Conservation (phyloP, 2,888 invertebrate genomes). For the Cantharis rufa region DNA sequence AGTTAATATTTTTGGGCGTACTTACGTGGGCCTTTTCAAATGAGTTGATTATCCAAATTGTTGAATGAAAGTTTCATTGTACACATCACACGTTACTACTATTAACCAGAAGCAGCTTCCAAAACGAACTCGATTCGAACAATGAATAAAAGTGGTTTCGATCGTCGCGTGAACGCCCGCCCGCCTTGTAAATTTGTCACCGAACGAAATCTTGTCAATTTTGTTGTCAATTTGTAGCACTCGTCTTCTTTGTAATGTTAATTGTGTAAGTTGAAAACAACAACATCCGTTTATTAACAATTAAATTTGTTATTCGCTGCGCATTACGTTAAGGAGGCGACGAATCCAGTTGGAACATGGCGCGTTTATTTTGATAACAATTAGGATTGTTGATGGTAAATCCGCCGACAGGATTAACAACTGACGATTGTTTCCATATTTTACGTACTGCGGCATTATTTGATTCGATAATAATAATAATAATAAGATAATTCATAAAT, state of each 20-base stretch:
- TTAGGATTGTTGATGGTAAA: neutral
- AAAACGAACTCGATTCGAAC: neutral
- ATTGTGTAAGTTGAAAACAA: neutral
- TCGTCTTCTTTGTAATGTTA: neutral
- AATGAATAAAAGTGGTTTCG: slow-evolving; percentile 6
- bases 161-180: slow-evolving; percentile 17
- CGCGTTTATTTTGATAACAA: neutral
- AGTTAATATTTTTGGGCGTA: neutral
- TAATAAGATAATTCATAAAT: slow-evolving; percentile 28
- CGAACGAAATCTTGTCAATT: neutral
- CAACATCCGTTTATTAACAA: neutral
- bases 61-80: neutral
- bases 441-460: neutral
- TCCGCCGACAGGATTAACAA: neutral
- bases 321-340: neutral
- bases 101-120: neutral
- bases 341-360: neutral
- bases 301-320: neutral
- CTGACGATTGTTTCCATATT: neutral
- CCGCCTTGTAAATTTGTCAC: neutral
- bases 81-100: neutral
- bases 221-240: neutral
- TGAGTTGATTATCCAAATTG: neutral
- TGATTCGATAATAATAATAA: neutral
- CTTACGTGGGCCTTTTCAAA: neutral